A percentile compares a stretch with the other conserved stretches of the same genome.
These are phyloP conservation scores for Parazoanthus swiftii DNA, from an alignment of 92 coral and sea anemone species.

Conservation along the genomic window DNA sequence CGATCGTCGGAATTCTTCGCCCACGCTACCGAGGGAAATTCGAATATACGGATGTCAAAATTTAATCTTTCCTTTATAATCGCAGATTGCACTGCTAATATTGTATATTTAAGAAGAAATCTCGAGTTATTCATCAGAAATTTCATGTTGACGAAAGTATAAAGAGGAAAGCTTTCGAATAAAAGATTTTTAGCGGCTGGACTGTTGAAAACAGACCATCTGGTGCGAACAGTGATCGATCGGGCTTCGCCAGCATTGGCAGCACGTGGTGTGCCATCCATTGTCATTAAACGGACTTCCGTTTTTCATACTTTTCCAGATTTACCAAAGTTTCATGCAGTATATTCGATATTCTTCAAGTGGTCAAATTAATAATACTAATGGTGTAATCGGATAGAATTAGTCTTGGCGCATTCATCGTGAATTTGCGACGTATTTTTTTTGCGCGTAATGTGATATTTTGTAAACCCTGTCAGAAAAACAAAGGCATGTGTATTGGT, in stretches of 20 bases:
- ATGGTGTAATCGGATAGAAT: background rate
- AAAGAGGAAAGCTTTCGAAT: background rate
- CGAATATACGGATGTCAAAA: slow-evolving; percentile 21
- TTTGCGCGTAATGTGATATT: slow-evolving; percentile 17
- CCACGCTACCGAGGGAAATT: slow-evolving; percentile 44
- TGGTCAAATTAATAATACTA: background rate
- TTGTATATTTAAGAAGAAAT: background rate
- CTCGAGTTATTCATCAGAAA: background rate
- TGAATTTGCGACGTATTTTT: background rate
- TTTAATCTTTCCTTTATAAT: background rate
- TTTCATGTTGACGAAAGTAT: background rate
- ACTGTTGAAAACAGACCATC: background rate
- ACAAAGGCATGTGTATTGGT: slow-evolving; percentile 20
- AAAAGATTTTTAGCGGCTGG: background rate
- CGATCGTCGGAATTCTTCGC: slow-evolving; percentile 14
- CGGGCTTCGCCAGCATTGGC: background rate
- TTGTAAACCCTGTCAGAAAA: slow-evolving; percentile 27
- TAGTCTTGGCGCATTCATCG: background rate
- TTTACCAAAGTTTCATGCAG: background rate
- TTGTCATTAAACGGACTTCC: background rate
- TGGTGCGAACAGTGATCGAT: background rate
- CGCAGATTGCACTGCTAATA: background rate
- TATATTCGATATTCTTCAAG: background rate
- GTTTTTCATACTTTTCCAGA: too few relatives aligned
- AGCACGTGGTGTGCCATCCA: slow-evolving; percentile 29